Base-by-base conservation (phyloP, 2,113 vertebrate genomes). In the Ceuthmochares aereus region DNA sequence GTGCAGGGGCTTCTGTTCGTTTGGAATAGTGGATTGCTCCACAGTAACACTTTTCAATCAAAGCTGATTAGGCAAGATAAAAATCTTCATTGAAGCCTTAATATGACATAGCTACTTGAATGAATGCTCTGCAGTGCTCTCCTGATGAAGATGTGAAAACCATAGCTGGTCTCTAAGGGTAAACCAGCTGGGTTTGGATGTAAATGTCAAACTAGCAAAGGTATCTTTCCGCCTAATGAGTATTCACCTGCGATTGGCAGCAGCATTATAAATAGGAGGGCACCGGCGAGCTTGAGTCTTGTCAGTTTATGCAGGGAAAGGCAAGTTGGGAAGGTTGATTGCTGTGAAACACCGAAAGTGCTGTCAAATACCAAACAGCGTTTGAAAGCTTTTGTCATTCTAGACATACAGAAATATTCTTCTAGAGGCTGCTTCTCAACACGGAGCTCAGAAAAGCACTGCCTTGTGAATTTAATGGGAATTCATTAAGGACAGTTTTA, bases 21-120 rank as follows among this genome's bases (percentile, higher is more conserved):
- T 52, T 43, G 74, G 36, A 77, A 22, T 17, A 89, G 56, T 52
- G 55, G 20, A 63, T 86, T 0, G 10, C 55, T 86, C 76, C 43
- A 8, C 51, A 69, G 4, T 37, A 77, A 22, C 59, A 20, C 47
- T 84, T 66, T 43, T 80, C 79, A 36, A 26, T 90, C 85, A 87
- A 40, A 96, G 68, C 82, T 78, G 83, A 64, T 91, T 94, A 93
- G 93, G 69, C 83, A 84, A 84, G 92, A 63, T 94, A 89, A 90
- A 92, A 95, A 63, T 81, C 79, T 67, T 77, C 2, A 14, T 6
- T 69, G 68, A 54, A 54, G 52, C 27, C 52, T 54, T 54, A 54
- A 54, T 54, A 18, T 70, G 67, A 34, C 19, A 6, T 5, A 47
- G 67, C 34, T 85, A 4, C 63, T 85, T 7, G 13, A 60, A 49